These are phyloP conservation scores for Heliconius eleuchia DNA, from an alignment of 1,140 invertebrate genomes.

Conservation along the genomic window DNA sequence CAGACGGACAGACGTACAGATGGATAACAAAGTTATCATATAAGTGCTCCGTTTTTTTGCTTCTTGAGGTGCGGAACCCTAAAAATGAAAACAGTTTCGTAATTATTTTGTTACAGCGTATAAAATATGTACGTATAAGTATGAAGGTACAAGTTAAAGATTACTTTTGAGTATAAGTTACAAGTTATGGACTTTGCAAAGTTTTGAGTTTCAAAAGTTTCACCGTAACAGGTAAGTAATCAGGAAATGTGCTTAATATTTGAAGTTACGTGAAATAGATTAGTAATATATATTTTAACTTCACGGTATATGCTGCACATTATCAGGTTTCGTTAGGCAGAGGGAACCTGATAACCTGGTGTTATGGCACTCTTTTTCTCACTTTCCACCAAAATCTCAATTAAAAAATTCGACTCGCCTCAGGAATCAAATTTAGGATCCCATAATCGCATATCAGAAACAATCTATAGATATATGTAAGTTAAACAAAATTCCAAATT, in stretches of 20 bases:
- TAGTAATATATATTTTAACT: not conserved
- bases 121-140: not conserved
- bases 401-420: not conserved
- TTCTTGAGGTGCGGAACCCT: too few relatives aligned
- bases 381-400: too few relatives aligned
- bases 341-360: too few relatives aligned
- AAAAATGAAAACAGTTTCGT: not conserved
- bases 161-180: not conserved
- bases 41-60: too few relatives aligned
- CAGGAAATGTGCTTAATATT: not conserved
- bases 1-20: too few relatives aligned
- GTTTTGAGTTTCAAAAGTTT: slow-evolving; percentile 1
- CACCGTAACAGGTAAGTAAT: not conserved
- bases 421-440: not conserved
- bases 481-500: not conserved
- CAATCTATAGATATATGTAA: not conserved
- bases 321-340: too few relatives aligned
- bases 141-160: not conserved
- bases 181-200: not conserved
- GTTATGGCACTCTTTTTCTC: too few relatives aligned
- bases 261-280: not conserved
- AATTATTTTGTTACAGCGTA: not conserved
- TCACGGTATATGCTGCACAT: too few relatives aligned
- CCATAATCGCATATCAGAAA: not conserved
- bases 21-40: too few relatives aligned